Conservation (phyloP, 37 sponge, comb jelly and placozoan species). For the Aphrocallistes beatrix region DNA sequence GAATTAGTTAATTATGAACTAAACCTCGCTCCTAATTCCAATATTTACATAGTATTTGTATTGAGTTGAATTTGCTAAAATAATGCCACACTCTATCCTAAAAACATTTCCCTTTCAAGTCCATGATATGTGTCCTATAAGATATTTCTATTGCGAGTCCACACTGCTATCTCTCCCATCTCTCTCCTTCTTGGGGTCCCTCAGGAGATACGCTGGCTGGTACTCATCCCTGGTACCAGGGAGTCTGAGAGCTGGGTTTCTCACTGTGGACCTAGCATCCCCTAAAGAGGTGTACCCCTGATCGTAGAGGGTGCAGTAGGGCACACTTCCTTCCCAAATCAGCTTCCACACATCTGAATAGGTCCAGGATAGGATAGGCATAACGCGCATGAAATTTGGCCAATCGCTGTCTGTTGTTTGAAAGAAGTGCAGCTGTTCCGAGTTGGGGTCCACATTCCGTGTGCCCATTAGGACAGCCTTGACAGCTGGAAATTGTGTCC, state of each 20-base stretch:
- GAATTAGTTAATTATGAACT: too few relatives aligned
- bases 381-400: slow-evolving; percentile 81
- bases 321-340: slow-evolving; percentile 44
- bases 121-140: too few relatives aligned
- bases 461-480: slow-evolving; percentile 88
- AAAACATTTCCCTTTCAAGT: too few relatives aligned
- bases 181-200: slow-evolving; percentile 58
- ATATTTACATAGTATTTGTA: too few relatives aligned
- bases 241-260: slow-evolving; percentile 56
- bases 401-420: slow-evolving; percentile 56
- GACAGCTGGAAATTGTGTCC: slow-evolving; percentile 31
- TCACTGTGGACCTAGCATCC: slow-evolving; percentile 41
- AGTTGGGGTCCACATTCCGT: slow-evolving; percentile 67
- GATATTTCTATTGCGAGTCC: too few relatives aligned
- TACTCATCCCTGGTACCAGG: slow-evolving; percentile 18
- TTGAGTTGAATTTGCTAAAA: too few relatives aligned
- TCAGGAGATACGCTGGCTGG: slow-evolving; percentile 69
- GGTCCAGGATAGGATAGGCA: slow-evolving; percentile 67
- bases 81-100: too few relatives aligned
- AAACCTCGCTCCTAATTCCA: too few relatives aligned
- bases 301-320: slow-evolving; percentile 83
- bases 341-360: slow-evolving; percentile 75
- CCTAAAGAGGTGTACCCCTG: slow-evolving; percentile 92
- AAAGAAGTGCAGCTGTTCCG: slow-evolving; percentile 43
- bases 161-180: slow-evolving; percentile 50